Evolutionary conservation across 2,888 invertebrate genomes (phyloP).

Genomic region (Drosophila testacea): DNA sequence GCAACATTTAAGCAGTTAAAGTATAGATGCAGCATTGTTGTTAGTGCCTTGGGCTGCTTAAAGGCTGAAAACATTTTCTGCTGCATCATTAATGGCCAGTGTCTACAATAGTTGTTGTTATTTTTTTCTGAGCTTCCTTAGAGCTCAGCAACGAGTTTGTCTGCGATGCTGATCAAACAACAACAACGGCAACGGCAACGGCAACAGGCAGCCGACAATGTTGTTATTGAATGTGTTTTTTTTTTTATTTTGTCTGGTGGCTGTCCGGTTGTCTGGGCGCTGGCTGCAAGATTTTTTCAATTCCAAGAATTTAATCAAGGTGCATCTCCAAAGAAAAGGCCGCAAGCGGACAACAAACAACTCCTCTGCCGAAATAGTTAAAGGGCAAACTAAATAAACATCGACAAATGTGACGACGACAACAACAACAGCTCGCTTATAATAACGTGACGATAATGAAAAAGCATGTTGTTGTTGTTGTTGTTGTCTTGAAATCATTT

Average conservation of each 20-base stretch:
- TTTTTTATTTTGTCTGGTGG: conserved; percentile 14
- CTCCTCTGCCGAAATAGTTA: conserved; percentile 65
- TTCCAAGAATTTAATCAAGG: conserved; percentile 75
- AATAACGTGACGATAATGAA: conserved; percentile 70
- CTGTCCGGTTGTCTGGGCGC: conserved; percentile 16
- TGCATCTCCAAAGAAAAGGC: conserved; percentile 60
- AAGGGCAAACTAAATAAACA: conserved; percentile 73
- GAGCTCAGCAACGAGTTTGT: background rate
- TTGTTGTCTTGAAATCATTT: conserved; percentile 59
- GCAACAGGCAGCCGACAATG: conserved; percentile 43
- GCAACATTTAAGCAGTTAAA: conserved; percentile 36
- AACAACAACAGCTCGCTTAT: conserved; percentile 30
- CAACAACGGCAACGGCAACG: conserved; percentile 9
- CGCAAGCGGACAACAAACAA: conserved; percentile 30
- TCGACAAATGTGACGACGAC: conserved; percentile 59
- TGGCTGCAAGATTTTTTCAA: conserved; percentile 48
- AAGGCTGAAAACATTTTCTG: conserved; percentile 42
- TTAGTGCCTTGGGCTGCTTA: conserved; percentile 14
- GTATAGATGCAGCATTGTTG: conserved; percentile 16
- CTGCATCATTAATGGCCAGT: conserved; percentile 48
- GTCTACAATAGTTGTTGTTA: conserved; percentile 23
- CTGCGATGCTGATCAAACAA: conserved; percentile 23
- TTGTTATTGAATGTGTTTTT: conserved; percentile 33
- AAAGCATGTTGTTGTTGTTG: conserved; percentile 38
- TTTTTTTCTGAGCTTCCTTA: conserved; percentile 11